Evolutionary conservation across 2,113 vertebrate species (phyloP).

Genomic region (Fukomys damarensis): DNA sequence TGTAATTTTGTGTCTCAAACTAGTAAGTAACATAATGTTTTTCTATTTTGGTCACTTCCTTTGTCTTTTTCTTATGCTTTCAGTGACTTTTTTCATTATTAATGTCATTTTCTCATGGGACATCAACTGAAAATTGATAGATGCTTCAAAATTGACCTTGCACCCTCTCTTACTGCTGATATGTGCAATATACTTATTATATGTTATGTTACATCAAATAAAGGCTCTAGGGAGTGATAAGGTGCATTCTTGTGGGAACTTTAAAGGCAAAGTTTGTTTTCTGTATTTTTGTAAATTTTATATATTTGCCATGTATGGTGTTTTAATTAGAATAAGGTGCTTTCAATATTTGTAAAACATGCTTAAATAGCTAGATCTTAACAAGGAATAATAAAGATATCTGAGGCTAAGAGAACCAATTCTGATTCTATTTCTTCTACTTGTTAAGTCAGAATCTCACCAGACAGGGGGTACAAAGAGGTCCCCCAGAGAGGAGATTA

Average conservation of each 20-base stretch:
- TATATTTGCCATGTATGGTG: neutral
- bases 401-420: neutral
- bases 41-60: neutral
- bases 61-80: neutral
- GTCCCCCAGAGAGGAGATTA: neutral
- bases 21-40: neutral
- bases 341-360: neutral
- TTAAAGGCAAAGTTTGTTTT: neutral
- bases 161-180: neutral
- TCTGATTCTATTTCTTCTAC: neutral
- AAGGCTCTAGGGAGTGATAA: neutral
- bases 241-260: neutral
- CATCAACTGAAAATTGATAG: constrained; percentile 21
- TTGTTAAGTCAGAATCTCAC: neutral
- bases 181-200: neutral
- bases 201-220: neutral
- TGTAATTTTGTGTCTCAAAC: neutral
- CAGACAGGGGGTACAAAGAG: neutral
- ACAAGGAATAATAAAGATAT: neutral
- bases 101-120: neutral
- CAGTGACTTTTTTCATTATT: constrained; percentile 17
- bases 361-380: neutral
- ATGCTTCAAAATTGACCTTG: neutral
- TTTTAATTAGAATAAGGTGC: constrained; percentile 20
- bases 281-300: neutral